Percentiles rank a stretch among this genome's conserved stretches.
Conservation (phyloP, 2,888 invertebrate species). For the Diplazon laetatorius region DNA sequence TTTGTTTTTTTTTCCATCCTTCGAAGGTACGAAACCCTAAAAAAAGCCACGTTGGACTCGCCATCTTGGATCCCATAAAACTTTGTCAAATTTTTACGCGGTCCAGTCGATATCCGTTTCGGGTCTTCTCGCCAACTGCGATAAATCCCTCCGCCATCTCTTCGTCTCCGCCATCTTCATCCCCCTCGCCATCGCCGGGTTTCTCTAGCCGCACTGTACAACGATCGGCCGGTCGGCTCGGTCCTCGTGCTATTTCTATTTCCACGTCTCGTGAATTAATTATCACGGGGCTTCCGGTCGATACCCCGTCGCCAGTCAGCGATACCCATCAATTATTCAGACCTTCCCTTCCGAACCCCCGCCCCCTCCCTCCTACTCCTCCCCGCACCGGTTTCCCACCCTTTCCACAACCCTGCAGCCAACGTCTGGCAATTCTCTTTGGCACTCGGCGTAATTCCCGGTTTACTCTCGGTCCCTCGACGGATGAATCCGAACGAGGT, state of each 20-base stretch:
- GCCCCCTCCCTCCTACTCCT: no score
- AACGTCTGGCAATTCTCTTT: slow-evolving; percentile 65
- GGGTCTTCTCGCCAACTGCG: slow-evolving; percentile 22
- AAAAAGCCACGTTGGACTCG: no score
- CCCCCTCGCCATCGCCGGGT: neutral
- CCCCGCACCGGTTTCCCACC: neutral
- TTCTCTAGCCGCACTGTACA: slow-evolving; percentile 26
- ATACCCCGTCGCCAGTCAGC: slow-evolving; percentile 74
- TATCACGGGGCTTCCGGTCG: slow-evolving; percentile 76
- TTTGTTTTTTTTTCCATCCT: no score
- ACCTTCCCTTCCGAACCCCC: no score
- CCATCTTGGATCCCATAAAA: no score
- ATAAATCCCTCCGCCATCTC: slow-evolving; percentile 22
- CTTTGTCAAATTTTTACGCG: no score
- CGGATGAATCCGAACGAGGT: slow-evolving; percentile 43
- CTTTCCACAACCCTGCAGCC: slow-evolving; percentile 23
- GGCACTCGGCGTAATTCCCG: slow-evolving; percentile 64
- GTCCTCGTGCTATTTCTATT: slow-evolving; percentile 75
- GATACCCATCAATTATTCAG: slow-evolving; percentile 74
- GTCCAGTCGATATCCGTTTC: no score
- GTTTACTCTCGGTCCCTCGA: slow-evolving; percentile 57
- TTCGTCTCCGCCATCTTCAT: slow-evolving; percentile 43
- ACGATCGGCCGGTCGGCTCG: slow-evolving; percentile 31
- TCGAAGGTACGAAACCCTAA: no score
- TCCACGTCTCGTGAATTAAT: slow-evolving; percentile 78